phyloP scores from a whole-genome alignment of 1,140 invertebrate genomes.

The Lucilia cuprina region DNA sequence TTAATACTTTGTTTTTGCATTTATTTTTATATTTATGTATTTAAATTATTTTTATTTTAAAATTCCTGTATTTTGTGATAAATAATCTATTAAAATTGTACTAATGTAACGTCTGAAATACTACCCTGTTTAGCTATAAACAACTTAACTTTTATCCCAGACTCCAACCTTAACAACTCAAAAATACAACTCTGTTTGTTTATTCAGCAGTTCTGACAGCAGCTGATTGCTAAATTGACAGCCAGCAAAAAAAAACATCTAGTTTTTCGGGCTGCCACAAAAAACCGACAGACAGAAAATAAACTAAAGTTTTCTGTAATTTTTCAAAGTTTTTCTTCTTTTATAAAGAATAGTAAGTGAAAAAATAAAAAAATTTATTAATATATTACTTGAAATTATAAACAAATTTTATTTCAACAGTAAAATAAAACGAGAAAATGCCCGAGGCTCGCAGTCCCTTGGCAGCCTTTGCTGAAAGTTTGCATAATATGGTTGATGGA shows the following conservation, averaged over 20 bases:
- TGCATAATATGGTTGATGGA: conserved; percentile 66
- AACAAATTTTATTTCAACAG: not conserved
- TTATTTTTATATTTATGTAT: too few species aligned
- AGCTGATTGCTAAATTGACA: conserved; percentile 19
- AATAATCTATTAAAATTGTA: too few species aligned
- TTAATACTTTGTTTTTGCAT: too few species aligned
- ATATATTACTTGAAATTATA: not conserved
- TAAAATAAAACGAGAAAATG: conserved; percentile 44
- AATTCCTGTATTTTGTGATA: too few species aligned
- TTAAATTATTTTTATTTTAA: too few species aligned
- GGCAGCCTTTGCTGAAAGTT: conserved; percentile 64
- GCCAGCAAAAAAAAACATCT: conserved; percentile 12
- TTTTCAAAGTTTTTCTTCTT: not conserved
- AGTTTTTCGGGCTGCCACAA: conserved; percentile 1
- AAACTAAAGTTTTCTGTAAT: conserved; percentile 17
- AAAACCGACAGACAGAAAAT: conserved; percentile 15
- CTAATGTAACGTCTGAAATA: too few species aligned
- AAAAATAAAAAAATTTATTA: not conserved
- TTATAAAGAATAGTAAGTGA: conserved; percentile 7
- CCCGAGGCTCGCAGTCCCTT: conserved; percentile 62
- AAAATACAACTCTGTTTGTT: not conserved
- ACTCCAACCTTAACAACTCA: not conserved
- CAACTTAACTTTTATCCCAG: not conserved
- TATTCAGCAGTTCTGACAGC: not conserved
- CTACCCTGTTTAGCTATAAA: too few species aligned